Conservation (phyloP, 2,113 vertebrate genomes). For the Aegithalos caudatus region DNA sequence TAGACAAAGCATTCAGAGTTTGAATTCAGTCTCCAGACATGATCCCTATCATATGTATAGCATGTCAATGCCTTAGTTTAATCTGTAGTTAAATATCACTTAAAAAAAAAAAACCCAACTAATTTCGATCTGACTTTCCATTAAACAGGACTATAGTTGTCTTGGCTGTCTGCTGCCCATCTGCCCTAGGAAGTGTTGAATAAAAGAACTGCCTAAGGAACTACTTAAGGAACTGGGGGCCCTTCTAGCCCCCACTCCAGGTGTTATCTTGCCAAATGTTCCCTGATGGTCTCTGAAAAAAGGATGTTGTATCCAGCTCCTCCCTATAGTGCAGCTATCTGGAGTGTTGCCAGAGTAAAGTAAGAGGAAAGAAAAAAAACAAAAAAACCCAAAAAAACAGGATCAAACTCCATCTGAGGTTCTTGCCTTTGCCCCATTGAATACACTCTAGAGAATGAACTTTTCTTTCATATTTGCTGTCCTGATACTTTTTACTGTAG, state of each 20-base stretch:
- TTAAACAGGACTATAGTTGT: background rate
- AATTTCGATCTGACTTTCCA: background rate
- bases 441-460: background rate
- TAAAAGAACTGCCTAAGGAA: background rate
- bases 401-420: background rate
- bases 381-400: too few relatives aligned
- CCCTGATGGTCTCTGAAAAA: background rate
- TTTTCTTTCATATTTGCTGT: background rate
- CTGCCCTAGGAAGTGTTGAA: background rate
- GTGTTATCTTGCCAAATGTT: background rate
- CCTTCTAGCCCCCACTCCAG: background rate
- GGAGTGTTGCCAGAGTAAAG: background rate
- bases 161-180: background rate
- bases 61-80: background rate
- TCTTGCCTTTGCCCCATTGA: background rate
- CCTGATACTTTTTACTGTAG: background rate
- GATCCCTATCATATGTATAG: too few relatives aligned
- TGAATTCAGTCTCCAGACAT: background rate
- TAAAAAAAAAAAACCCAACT: background rate
- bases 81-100: background rate
- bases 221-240: background rate
- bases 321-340: background rate
- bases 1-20: background rate
- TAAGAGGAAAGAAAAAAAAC: background rate
- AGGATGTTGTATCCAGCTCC: background rate